Evolutionary conservation across 1,140 invertebrate species (phyloP).

Genomic region (Drosophila quadrilineata): DNA sequence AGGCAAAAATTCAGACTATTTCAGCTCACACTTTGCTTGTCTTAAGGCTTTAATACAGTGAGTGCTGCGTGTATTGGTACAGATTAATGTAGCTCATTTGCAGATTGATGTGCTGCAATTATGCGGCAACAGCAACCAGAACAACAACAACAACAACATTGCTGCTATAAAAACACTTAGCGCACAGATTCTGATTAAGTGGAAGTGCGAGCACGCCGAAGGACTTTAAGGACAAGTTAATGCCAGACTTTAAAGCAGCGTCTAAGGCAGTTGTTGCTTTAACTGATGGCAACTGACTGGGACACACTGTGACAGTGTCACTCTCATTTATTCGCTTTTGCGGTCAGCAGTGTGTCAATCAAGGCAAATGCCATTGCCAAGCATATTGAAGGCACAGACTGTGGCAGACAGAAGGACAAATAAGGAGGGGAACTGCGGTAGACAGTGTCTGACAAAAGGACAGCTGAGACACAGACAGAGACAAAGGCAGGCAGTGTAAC

Average conservation of each 20-base stretch:
- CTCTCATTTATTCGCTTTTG: conserved; percentile 54
- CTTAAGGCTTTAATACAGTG: conserved; percentile 23
- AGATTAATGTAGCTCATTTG: conserved; percentile 74
- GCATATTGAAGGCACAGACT: conserved; percentile 33
- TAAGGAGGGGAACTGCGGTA: too few relatives aligned
- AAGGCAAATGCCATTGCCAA: conserved; percentile 62
- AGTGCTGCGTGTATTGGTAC: conserved; percentile 49
- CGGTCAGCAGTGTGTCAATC: conserved; percentile 72
- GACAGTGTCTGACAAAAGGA: not conserved
- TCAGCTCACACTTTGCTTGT: conserved; percentile 12
- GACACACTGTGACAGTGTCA: not conserved
- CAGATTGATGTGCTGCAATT: conserved; percentile 78
- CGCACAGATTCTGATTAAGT: conserved; percentile 75
- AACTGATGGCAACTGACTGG: conserved; percentile 46
- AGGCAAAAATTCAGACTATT: too few relatives aligned
- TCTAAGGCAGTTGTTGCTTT: conserved; percentile 32
- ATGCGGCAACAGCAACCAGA: conserved; percentile 47
- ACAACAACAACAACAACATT: conserved; percentile 38
- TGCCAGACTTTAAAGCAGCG: conserved; percentile 26
- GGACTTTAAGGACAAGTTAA: not conserved
- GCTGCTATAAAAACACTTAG: conserved; percentile 62
- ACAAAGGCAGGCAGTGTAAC: conserved; percentile 2
- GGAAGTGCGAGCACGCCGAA: conserved; percentile 32
- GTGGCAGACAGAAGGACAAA: conserved; percentile 2
- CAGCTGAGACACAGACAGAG: not conserved